phyloP scores from a whole-genome alignment of 2,888 invertebrate species.

The Acanthosepion pharaonis region DNA sequence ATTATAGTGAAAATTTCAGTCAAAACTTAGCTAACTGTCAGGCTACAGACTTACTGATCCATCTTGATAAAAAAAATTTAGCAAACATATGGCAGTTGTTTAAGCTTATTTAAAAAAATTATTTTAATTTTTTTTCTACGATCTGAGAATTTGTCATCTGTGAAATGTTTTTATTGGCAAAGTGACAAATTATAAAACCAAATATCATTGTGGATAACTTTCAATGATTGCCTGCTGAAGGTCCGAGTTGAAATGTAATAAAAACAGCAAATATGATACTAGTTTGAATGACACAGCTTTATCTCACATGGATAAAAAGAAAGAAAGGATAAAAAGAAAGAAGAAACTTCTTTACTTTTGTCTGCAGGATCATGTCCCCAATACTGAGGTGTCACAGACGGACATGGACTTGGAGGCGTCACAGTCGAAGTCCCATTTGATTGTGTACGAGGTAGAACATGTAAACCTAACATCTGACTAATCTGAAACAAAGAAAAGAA shows the following conservation, averaged over 20 bases:
- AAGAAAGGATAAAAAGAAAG: not conserved
- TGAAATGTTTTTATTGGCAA: no score
- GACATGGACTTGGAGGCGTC: conserved; percentile 49
- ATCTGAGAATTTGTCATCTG: no score
- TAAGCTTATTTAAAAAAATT: no score
- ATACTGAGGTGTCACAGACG: conserved; percentile 55
- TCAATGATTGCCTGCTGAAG: no score
- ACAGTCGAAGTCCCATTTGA: conserved; percentile 51
- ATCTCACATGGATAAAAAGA: no score
- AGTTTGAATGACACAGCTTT: not conserved
- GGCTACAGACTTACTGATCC: no score
- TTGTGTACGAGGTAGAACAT: conserved; percentile 56
- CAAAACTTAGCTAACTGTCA: no score
- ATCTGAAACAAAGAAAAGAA: conserved; percentile 53
- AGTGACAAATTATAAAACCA: no score
- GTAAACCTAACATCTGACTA: conserved; percentile 56
- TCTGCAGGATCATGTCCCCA: conserved; percentile 89
- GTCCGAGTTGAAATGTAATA: not conserved
- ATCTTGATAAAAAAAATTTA: no score
- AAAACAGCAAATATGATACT: not conserved
- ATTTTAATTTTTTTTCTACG: no score
- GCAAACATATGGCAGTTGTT: no score
- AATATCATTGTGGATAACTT: not conserved
- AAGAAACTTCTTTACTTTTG: conserved; percentile 77
- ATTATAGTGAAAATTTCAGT: no score